Conservation (phyloP, 2,113 vertebrate genomes). For the Columba janthina region DNA sequence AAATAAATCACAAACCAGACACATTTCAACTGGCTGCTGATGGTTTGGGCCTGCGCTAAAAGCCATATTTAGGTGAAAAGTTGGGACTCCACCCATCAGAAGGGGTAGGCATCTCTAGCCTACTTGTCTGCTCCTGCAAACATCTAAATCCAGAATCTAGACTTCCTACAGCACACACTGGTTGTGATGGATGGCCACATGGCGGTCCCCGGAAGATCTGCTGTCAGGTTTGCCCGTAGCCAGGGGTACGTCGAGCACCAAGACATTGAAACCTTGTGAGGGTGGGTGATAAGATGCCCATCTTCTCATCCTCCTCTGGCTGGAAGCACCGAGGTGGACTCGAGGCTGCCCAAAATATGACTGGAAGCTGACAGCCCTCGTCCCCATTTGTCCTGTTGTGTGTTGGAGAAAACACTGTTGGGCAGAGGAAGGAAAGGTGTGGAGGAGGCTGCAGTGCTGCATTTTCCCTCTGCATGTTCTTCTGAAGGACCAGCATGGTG, state of each 20-base stretch:
- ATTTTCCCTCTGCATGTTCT: neutral
- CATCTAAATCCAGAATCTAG: neutral
- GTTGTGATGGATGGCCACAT: accelerated
- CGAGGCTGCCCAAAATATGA: neutral
- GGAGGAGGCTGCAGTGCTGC: accelerated
- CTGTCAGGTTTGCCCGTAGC: neutral
- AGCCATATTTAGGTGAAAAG: neutral
- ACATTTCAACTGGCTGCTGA: neutral
- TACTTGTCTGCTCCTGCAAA: neutral
- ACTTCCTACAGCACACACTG: neutral
- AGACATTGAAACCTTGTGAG: accelerated
- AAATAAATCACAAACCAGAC: neutral
- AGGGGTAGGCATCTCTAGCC: neutral
- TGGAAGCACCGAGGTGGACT: neutral
- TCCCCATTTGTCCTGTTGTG: neutral
- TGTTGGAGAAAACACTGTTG: neutral
- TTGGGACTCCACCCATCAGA: neutral
- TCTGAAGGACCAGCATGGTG: neutral
- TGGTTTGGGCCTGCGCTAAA: neutral
- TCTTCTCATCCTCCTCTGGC: neutral
- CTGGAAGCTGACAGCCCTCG: neutral
- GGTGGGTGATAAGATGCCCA: accelerated
- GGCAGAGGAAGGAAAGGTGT: neutral
- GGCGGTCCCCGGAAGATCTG: neutral
- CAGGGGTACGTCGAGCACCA: accelerated